Percentiles rank a stretch among this genome's conserved stretches.
These are phyloP conservation scores for Crioceris asparagi DNA, from an alignment of 2,888 invertebrate genomes.

Conservation along the genomic window DNA sequence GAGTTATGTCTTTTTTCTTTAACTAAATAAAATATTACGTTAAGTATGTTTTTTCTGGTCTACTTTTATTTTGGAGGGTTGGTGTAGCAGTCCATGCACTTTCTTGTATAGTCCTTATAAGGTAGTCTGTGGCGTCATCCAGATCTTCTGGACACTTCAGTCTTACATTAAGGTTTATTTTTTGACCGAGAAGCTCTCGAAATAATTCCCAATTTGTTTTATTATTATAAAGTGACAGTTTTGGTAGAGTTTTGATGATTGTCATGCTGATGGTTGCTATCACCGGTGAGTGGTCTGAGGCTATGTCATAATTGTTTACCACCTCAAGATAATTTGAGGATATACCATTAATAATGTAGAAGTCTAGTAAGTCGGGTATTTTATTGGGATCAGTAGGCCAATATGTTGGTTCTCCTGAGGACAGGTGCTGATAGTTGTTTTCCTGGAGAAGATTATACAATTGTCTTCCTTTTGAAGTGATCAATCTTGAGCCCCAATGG, in stretches of 20 bases:
- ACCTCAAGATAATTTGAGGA: not conserved
- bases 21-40: too few species aligned
- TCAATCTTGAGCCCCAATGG: not conserved
- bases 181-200: not conserved
- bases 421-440: not conserved
- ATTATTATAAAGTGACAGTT: not conserved
- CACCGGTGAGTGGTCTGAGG: not conserved
- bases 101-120: not conserved
- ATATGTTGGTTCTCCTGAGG: not conserved
- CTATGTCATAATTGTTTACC: not conserved
- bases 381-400: slow-evolving; percentile 2
- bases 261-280: not conserved
- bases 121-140: not conserved
- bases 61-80: too few species aligned
- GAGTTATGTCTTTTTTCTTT: too few species aligned
- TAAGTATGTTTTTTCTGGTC: too few species aligned
- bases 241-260: not conserved
- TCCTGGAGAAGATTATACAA: not conserved
- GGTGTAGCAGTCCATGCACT: not conserved
- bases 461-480: not conserved
- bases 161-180: not conserved
- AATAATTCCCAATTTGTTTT: slow-evolving; percentile 1
- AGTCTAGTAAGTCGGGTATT: not conserved
- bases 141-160: not conserved
- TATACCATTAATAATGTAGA: not conserved